Base-by-base conservation (phyloP, 2,888 invertebrate genomes). In the Microchrysa polita region DNA sequence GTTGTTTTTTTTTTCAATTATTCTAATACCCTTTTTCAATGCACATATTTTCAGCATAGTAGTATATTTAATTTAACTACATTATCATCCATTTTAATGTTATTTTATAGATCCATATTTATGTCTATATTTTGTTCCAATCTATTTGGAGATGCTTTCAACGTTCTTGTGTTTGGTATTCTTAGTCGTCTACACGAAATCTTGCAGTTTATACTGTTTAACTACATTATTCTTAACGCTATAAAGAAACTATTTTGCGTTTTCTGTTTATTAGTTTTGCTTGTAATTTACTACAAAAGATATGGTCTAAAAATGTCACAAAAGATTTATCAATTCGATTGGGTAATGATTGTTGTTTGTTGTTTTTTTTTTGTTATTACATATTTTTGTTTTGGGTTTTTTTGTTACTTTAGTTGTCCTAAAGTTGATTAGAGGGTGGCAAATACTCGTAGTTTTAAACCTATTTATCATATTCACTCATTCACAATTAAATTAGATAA, bases 261-360 rank as follows among this genome's bases (percentile, higher is more conserved):
- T 34, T 69, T 69, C n/a, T 72, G 16, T 48, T 60, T 65, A n/a
- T 48, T 42, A n/a, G 18, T 60, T 65, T 40, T 65, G n/a, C 16
- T 63, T 5, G 4, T 48, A n/a, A 5, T 63, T 40, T 18, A 69
- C 69, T 72, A 60, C 61, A 73, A 74, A 73, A 74, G 74, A 74
- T 74, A 73, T 74, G 74, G 67, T 73, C 67, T 73, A 74, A 74
- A 72, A 67, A 16, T 55, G 52, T 65, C 67, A 72, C 65, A 48
- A 65, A 65, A 20, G 55, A 55, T 48, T 22, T 48, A 27, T 65
- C 65, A 65, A 65, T 22, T 65, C 65, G 65, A 48, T 65, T 48
- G 20, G 55, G 18, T n/a, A 18, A 40, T 61, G 61, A 61, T 61
- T 61, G 61, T 61, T 61, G 61, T 16, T 34, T 61, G 61, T n/a